A percentile compares a stretch with the other conserved stretches of the same genome.
phyloP scores from a whole-genome alignment of 2,888 invertebrate species.

The Diarsia brunnea region DNA sequence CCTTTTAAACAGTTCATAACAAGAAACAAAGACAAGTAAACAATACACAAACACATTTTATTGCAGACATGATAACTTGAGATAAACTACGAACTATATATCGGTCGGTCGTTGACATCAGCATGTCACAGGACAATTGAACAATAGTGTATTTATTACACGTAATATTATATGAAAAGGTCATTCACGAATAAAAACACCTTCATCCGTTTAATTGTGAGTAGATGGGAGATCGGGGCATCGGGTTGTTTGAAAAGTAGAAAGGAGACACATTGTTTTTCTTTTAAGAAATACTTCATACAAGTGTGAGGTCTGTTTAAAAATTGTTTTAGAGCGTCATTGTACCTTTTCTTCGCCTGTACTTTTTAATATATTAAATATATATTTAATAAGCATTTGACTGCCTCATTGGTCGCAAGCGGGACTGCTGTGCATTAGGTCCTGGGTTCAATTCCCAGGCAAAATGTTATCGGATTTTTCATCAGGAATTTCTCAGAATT shows the following conservation, averaged over 20 bases:
- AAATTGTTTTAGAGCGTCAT: no score
- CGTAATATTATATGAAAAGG: background rate
- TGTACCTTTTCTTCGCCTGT: no score
- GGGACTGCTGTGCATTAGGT: no score
- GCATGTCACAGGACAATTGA: conserved; percentile 3
- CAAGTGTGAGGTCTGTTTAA: background rate
- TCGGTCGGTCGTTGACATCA: conserved; percentile 29
- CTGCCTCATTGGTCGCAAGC: no score
- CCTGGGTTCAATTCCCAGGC: no score
- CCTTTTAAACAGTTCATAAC: background rate
- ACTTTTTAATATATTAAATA: no score
- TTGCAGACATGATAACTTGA: conserved; percentile 41
- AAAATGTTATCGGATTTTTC: no score
- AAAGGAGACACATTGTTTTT: background rate
- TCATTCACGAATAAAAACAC: background rate
- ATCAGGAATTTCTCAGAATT: no score
- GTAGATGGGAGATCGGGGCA: no score
- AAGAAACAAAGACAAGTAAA: conserved; percentile 3
- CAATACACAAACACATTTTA: conserved; percentile 22
- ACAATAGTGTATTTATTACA: background rate
- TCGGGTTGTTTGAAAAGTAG: no score
- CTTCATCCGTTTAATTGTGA: background rate
- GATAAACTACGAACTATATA: conserved; percentile 54
- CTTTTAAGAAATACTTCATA: background rate
- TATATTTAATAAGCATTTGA: no score